Evolutionary conservation across 2,113 vertebrate species (phyloP).

Genomic region (Lichenostomus cassidix): DNA sequence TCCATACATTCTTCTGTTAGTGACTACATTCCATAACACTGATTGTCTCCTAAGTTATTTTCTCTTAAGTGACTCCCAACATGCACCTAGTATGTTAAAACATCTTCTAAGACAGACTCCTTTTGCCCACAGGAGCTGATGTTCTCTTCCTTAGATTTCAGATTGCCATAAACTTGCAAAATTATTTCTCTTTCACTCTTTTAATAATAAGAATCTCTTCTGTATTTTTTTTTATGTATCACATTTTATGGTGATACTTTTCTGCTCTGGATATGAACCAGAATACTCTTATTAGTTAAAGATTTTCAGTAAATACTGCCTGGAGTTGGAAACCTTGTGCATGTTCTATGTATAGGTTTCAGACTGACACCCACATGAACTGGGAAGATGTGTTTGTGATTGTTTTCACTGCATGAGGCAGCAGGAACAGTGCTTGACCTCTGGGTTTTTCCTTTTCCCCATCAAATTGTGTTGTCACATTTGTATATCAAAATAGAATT

Average conservation of each 20-base stretch:
- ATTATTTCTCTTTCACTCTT: neutral
- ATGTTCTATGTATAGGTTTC: neutral
- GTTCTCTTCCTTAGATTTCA: neutral
- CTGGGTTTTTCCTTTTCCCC: neutral
- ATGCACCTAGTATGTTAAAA: neutral
- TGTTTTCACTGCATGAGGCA: neutral
- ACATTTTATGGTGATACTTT: neutral
- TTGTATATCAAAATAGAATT: neutral
- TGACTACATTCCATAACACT: neutral
- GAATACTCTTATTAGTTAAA: neutral
- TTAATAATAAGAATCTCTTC: neutral
- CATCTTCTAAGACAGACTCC: neutral
- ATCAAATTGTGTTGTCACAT: neutral
- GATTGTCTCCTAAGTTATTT: neutral
- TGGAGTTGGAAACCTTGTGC: neutral
- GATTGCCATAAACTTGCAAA: neutral
- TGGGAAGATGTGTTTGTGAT: neutral
- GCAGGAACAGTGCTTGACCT: neutral
- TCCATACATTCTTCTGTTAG: neutral
- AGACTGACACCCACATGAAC: neutral
- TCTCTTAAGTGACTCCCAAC: neutral
- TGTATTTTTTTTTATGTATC: neutral
- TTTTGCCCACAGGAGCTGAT: neutral
- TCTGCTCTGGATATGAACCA: neutral
- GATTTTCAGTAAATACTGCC: neutral